A percentile compares a stretch with the other conserved stretches of the same genome.
These are phyloP conservation scores for Amphibalanus amphitrite DNA, from an alignment of 1,140 invertebrate species.

Conservation along the genomic window DNA sequence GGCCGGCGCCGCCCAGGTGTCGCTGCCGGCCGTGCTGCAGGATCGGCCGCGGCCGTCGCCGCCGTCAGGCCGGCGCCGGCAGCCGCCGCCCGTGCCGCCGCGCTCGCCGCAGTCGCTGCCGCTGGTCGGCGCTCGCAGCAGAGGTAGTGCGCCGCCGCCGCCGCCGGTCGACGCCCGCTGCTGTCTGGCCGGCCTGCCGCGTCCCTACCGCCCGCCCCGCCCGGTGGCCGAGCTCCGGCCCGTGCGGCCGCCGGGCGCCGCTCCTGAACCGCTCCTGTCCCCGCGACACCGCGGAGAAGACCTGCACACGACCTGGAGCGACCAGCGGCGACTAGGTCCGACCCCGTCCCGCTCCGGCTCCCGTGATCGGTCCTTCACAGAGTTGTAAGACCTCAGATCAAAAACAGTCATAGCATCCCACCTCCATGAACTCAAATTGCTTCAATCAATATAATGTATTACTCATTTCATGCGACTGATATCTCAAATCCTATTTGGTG, in stretches of 20 bases:
- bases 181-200: neutral
- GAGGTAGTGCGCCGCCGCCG: constrained; percentile 8
- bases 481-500: no score
- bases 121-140: constrained; percentile 9
- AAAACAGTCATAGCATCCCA: no score
- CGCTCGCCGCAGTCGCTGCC: constrained; percentile 20
- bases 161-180: constrained; percentile 3
- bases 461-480: no score
- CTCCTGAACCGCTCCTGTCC: neutral
- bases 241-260: neutral
- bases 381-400: no score
- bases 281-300: no score
- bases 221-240: neutral
- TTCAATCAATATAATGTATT: no score
- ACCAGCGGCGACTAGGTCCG: neutral
- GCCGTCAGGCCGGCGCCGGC: constrained; percentile 18
- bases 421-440: no score
- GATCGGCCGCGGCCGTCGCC: constrained; percentile 29
- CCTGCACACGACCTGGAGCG: neutral
- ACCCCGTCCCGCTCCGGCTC: no score
- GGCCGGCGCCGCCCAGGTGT: constrained; percentile 25
- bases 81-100: constrained; percentile 24
- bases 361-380: no score
- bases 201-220: neutral
- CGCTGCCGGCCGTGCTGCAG: constrained; percentile 53